These are phyloP conservation scores for Brienomyrus brachyistius DNA, from an alignment of 2,113 vertebrate genomes.

Conservation along the genomic window DNA sequence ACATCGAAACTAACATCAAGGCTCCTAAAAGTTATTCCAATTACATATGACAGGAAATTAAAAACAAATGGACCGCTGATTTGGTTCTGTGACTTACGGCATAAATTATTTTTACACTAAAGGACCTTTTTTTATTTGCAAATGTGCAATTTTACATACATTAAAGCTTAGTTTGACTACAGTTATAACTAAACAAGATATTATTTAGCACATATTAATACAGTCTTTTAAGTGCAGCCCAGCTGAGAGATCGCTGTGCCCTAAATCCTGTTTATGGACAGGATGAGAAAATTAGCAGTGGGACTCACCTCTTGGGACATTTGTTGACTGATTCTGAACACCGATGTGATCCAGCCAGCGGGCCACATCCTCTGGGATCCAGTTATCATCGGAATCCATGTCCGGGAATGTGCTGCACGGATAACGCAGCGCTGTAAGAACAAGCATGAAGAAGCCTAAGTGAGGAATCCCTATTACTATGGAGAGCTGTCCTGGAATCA, in stretches of 20 bases:
- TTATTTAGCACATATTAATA: background rate
- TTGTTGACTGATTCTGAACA: constrained; percentile 49
- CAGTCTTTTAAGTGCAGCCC: background rate
- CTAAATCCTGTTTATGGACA: background rate
- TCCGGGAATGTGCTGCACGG: background rate
- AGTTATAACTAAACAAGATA: background rate
- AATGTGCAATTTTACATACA: background rate
- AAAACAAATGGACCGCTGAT: background rate
- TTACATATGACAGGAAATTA: background rate
- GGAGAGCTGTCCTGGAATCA: background rate
- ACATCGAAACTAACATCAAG: background rate
- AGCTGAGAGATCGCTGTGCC: background rate
- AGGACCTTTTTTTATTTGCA: background rate
- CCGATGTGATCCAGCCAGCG: constrained; percentile 57
- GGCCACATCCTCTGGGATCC: constrained; percentile 60
- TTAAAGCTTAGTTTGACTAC: background rate
- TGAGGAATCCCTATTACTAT: background rate
- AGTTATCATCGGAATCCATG: constrained; percentile 63
- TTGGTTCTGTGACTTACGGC: background rate
- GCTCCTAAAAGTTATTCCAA: background rate
- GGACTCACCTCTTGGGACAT: constrained; percentile 40
- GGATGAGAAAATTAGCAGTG: background rate
- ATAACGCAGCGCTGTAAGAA: background rate
- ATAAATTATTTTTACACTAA: background rate
- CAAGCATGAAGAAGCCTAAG: background rate